Base-by-base conservation (phyloP, 2,888 invertebrate genomes). In the Mythimna impura region DNA sequence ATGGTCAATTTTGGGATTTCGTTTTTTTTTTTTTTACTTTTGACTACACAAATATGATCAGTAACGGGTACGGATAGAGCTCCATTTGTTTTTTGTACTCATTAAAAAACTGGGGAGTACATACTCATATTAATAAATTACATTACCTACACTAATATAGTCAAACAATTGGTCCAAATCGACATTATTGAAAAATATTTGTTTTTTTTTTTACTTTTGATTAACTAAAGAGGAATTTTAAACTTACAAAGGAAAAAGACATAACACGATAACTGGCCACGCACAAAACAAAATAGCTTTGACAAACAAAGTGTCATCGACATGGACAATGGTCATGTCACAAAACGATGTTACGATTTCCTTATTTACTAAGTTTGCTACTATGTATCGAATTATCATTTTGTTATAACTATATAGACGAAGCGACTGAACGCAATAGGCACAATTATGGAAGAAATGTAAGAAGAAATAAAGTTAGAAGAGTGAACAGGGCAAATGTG, bases 321-420 rank as follows among this genome's bases (percentile, higher is more conserved):
- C 66, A 69, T 62, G 70, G 65, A 62, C 34, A 47, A 66, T 68
- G 78, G 83, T 80, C 83, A 88, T 86, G 88, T 85, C 84, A 82
- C 69, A 64, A 76, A 80, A 89, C 75, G 65, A 86, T 86, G 86
- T 82, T 86, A 71, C 79, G 83, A 69, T 77, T 81, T 63, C 73
- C 84, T 75, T 84, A 83, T 84, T 71, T 86, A 83, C 47, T 86
- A 83, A 73, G 74, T 86, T 86, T 86, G 52, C 36, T 86, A 83
- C 22, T 86, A 75, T 86, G 76, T 83, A 82, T 86, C 54, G 78
- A 80, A 76, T 79, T 73, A 71, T 73, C 83, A 52, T 72, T 83
- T 82, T 84, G 77, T 64, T 76, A 85, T 75, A 81, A 75, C 36
- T 84, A 77, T 80, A 64, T 80, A 58, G 72, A 85, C 25, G 73